Conservation (phyloP, 2,797 vertebrate genomes). For the Syngnathus acus region DNA sequence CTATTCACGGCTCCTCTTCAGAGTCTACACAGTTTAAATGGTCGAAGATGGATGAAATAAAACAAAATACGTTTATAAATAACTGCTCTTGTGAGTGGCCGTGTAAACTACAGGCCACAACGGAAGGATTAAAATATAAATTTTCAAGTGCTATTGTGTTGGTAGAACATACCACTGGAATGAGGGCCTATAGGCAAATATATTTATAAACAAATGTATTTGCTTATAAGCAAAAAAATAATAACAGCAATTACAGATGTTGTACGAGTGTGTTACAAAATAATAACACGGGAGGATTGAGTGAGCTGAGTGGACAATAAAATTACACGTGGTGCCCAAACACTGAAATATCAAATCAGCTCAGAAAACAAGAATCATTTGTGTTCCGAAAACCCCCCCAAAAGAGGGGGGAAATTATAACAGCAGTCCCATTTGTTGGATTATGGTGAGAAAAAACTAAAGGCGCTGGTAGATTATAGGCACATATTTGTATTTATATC, state of each 20-base stretch:
- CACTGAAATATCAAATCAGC: slow-evolving; percentile 37
- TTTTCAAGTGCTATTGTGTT: slow-evolving; percentile 58
- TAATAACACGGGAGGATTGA: slow-evolving; percentile 36
- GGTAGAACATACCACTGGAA: slow-evolving; percentile 41
- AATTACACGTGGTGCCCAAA: slow-evolving; percentile 1
- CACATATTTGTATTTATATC: slow-evolving; percentile 87
- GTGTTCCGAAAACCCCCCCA: slow-evolving; percentile 26
- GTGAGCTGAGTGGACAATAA: slow-evolving; percentile 35
- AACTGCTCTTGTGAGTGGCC: slow-evolving; percentile 47
- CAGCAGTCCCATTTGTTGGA: background rate
- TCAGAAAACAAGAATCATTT: slow-evolving; percentile 37
- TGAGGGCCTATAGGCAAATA: slow-evolving; percentile 18
- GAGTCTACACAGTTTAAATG: slow-evolving; percentile 75
- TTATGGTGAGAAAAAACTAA: slow-evolving; percentile 68
- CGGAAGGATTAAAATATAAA: slow-evolving; percentile 3
- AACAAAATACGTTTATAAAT: slow-evolving; percentile 53
- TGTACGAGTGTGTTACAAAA: slow-evolving; percentile 54
- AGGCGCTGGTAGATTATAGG: slow-evolving; percentile 97
- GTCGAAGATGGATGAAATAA: slow-evolving; percentile 48
- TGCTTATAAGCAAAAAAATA: slow-evolving; percentile 39
- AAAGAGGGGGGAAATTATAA: background rate
- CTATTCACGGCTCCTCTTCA: slow-evolving; percentile 57
- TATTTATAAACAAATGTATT: slow-evolving; percentile 13
- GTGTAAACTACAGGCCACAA: slow-evolving; percentile 46
- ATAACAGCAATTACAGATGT: slow-evolving; percentile 47